These are phyloP conservation scores for Serilophus lunatus DNA, from an alignment of 2,113 vertebrate species.

Conservation along the genomic window DNA sequence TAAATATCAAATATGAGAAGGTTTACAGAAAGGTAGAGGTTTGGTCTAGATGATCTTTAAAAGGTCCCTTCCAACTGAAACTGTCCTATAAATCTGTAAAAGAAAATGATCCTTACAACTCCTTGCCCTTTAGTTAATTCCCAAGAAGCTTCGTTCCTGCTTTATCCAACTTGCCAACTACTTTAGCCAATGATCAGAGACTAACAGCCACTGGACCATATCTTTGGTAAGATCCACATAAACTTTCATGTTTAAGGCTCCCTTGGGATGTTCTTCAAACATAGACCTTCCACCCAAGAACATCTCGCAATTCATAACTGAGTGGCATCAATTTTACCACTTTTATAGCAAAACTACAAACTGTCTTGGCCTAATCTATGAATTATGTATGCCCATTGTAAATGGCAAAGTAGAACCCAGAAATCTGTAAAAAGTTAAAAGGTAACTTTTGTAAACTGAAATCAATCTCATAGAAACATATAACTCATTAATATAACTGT, in stretches of 20 bases:
- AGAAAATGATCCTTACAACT: not conserved
- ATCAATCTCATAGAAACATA: not conserved
- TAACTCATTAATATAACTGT: not conserved
- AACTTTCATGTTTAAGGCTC: not conserved
- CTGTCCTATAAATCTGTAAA: not conserved
- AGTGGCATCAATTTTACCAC: not conserved
- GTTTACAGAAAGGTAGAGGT: not conserved
- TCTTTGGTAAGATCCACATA: not conserved
- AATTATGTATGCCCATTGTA: not conserved
- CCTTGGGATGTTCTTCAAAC: not conserved
- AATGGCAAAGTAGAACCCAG: not conserved
- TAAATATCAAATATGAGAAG: not conserved
- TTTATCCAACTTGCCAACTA: not conserved
- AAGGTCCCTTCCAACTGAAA: not conserved
- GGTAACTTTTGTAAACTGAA: not conserved
- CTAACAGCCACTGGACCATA: not conserved
- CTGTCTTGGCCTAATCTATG: not conserved
- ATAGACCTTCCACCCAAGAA: rapidly evolving
- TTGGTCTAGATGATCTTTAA: not conserved
- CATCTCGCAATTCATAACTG: not conserved
- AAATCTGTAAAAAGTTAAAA: not conserved
- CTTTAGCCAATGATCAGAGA: not conserved
- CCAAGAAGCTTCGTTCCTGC: not conserved
- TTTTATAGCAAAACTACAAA: not conserved
- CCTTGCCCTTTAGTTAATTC: not conserved